Evolutionary conservation across 1,140 invertebrate species (phyloP).

Genomic region (Wiebesia pumilae): DNA sequence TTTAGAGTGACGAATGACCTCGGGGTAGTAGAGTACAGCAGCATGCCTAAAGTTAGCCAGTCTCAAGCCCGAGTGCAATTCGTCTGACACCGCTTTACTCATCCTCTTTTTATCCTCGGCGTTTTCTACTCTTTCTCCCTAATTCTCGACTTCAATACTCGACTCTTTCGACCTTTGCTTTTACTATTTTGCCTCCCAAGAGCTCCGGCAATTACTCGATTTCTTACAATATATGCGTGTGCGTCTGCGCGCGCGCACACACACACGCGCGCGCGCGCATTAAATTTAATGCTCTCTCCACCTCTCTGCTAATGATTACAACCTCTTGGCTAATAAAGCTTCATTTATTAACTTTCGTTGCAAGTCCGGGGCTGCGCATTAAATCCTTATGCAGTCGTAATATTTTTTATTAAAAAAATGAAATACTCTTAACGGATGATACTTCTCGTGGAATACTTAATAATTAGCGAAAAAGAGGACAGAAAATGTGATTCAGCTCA

Average conservation of each 20-base stretch:
- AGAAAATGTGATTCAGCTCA: no score
- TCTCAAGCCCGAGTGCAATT: not conserved
- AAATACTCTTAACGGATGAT: not conserved
- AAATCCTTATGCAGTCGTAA: no score
- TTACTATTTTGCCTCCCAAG: not conserved
- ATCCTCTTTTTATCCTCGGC: not conserved
- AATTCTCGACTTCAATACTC: not conserved
- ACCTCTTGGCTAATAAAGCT: not conserved
- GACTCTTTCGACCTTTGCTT: not conserved
- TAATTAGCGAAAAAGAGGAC: no score
- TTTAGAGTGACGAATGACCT: slow-evolving; percentile 64
- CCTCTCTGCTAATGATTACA: not conserved
- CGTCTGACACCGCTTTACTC: not conserved
- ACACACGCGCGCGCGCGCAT: no score
- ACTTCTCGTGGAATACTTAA: no score
- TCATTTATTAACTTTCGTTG: not conserved
- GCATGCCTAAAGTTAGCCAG: slow-evolving; percentile 59
- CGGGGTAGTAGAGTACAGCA: slow-evolving; percentile 13
- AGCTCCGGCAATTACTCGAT: not conserved
- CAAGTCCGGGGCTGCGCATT: no score
- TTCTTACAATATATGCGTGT: no score
- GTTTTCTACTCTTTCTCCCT: not conserved
- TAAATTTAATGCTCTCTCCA: not conserved
- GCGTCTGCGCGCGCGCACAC: no score
- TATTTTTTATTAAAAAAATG: not conserved